Percentiles rank a stretch among this genome's conserved stretches.
Evolutionary conservation across 2,888 invertebrate species (phyloP).

Genomic region (Tipula lateralis): DNA sequence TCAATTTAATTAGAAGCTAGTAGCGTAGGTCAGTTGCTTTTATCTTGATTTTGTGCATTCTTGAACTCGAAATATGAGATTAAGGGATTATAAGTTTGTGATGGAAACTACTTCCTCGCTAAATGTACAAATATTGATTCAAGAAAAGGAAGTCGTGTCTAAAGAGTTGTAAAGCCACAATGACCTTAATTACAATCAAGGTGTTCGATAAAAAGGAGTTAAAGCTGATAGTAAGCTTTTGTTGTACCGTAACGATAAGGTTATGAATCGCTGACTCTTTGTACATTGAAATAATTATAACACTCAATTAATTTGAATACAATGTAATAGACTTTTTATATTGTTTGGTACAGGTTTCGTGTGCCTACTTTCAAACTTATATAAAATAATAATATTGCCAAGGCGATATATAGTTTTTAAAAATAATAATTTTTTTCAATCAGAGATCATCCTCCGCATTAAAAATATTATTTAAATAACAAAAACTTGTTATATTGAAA

Average conservation of each 20-base stretch:
- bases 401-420: background rate
- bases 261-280: background rate
- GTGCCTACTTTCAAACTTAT: background rate
- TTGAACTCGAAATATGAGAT: too few species aligned
- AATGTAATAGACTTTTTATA: background rate
- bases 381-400: background rate
- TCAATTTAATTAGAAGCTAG: too few species aligned
- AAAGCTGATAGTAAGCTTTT: too few species aligned
- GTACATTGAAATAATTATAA: background rate
- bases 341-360: background rate
- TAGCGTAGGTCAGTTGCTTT: too few species aligned
- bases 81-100: too few species aligned
- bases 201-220: too few species aligned
- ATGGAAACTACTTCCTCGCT: too few species aligned
- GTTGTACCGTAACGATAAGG: background rate
- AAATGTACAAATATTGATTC: too few species aligned
- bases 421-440: background rate
- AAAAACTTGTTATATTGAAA: slow-evolving; percentile 14
- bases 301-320: slow-evolving; percentile 11
- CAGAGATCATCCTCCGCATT: slow-evolving; percentile 11
- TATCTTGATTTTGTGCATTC: too few species aligned
- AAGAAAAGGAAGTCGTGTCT: too few species aligned
- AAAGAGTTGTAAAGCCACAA: too few species aligned
- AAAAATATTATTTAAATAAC: background rate
- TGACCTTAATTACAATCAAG: too few species aligned